Evolutionary conservation across 2,113 vertebrate species (phyloP), one percentile per base, ranked within the genome.

Genomic region (Dissostichus mawsoni): DNA sequence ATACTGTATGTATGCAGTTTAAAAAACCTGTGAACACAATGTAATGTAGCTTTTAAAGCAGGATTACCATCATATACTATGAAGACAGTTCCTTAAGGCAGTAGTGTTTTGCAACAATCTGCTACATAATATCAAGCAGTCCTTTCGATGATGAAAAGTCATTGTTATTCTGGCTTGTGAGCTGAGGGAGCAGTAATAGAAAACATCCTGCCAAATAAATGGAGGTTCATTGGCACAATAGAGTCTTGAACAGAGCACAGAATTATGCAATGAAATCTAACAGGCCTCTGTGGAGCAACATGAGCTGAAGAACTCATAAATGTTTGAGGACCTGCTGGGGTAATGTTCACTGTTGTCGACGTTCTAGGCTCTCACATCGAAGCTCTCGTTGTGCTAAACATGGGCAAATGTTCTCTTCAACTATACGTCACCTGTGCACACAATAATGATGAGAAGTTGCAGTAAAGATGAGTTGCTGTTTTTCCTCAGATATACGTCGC

Each of bases 211-310:
- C 86, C 87, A 90, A 87, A 81, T 83, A 89, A 90, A 85, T 76
- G 84, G 82, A 83, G 86, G 76, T 88, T 83, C 69, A 87, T 77
- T 89, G 87, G 85, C 81, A 86, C 83, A 85, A 66, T 89, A 81
- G 76, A 82, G 55, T 69, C 79, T 73, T 56, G 67, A 90, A 80
- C 76, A 78, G 61, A 86, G 70, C 78, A 52, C 23, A 79, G 88
- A 83, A 89, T 92, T 90, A 92, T 91, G 92, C 87, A 91, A 90
- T 87, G 87, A 92, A 93, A 92, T 91, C 84, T 85, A 93, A 93
- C 85, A 90, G 89, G 89, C 86, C 89, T 83, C 90, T 71, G 55
- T 62, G 82, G 92, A 88, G 94, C 89, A 93, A 92, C 81, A 83
- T 20, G 83, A 94, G 85, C 90, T 74, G 83, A 85, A 82, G 89